Evolutionary conservation across 2,797 vertebrate species (phyloP).

Genomic region (Sebastes oblongus): DNA sequence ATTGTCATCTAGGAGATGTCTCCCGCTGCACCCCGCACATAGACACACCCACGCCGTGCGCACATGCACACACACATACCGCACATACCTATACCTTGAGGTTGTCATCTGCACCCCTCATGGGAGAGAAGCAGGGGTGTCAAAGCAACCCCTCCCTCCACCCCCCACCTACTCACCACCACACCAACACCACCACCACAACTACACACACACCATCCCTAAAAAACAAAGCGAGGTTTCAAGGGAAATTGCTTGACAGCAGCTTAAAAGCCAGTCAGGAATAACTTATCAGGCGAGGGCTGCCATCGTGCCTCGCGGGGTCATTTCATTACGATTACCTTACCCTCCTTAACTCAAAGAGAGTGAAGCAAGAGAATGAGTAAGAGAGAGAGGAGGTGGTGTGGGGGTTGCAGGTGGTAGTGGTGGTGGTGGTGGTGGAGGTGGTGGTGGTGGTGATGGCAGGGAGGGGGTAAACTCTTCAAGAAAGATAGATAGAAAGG

Average conservation of each 20-base stretch:
- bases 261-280: slow-evolving; percentile 87
- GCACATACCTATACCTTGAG: slow-evolving; percentile 78
- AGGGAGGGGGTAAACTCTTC: slow-evolving; percentile 75
- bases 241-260: slow-evolving; percentile 87
- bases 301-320: slow-evolving; percentile 83
- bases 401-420: slow-evolving; percentile 54
- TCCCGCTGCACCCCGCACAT: slow-evolving; percentile 71
- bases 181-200: slow-evolving; percentile 60
- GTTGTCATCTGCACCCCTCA: slow-evolving; percentile 82
- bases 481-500: slow-evolving; percentile 77
- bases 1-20: slow-evolving; percentile 84
- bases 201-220: slow-evolving; percentile 70
- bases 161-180: slow-evolving; percentile 44
- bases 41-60: slow-evolving; percentile 55
- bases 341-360: slow-evolving; percentile 84
- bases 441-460: slow-evolving; percentile 42
- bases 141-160: slow-evolving; percentile 71
- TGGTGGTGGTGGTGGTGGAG: background rate
- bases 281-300: slow-evolving; percentile 85
- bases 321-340: slow-evolving; percentile 87
- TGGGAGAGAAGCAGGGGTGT: slow-evolving; percentile 83
- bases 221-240: slow-evolving; percentile 85
- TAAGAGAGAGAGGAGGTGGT: slow-evolving; percentile 39
- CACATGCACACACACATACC: slow-evolving; percentile 34
- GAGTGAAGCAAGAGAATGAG: slow-evolving; percentile 74